A percentile compares a stretch with the other conserved stretches of the same genome.
phyloP scores from a whole-genome alignment of 2,113 vertebrate species.

The Tricholaema leucomelas region DNA sequence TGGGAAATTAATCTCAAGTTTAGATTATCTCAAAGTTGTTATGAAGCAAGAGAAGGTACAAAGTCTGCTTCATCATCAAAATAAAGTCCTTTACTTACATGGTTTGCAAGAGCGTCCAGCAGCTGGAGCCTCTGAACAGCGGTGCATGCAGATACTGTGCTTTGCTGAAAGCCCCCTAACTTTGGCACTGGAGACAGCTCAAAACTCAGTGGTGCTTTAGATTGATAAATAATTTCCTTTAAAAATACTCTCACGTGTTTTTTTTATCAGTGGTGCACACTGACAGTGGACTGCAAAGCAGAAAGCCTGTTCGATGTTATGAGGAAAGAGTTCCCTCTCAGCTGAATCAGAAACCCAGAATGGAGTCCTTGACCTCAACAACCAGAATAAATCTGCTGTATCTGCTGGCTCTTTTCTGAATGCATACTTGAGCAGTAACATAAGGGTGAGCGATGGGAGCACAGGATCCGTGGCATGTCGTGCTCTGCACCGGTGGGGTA shows the following conservation, averaged over 20 bases:
- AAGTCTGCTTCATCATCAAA: background rate
- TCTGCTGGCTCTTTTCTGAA: slow-evolving; percentile 56
- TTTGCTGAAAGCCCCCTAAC: slow-evolving; percentile 44
- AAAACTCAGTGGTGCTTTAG: slow-evolving; percentile 42
- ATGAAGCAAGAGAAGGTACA: slow-evolving; percentile 22
- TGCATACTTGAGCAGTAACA: slow-evolving; percentile 64
- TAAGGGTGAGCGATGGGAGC: background rate
- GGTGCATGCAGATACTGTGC: slow-evolving; percentile 46
- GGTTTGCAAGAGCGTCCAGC: slow-evolving; percentile 53
- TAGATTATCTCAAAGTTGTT: background rate
- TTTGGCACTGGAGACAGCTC: slow-evolving; percentile 43
- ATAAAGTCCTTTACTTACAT: slow-evolving; percentile 69
- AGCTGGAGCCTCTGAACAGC: slow-evolving; percentile 64
- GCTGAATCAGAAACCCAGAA: background rate
- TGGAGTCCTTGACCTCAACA: background rate
- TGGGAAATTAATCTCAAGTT: background rate
- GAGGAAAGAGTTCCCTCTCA: background rate
- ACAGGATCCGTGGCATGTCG: slow-evolving; percentile 8
- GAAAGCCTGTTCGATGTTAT: background rate
- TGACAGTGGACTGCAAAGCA: background rate
- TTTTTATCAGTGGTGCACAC: background rate
- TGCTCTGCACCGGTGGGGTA: background rate
- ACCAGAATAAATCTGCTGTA: slow-evolving; percentile 56
- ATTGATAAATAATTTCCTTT: slow-evolving; percentile 67
- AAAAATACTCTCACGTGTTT: slow-evolving; percentile 15